Conservation (phyloP, 2,888 invertebrate genomes). For the Scaptomyza flava region DNA sequence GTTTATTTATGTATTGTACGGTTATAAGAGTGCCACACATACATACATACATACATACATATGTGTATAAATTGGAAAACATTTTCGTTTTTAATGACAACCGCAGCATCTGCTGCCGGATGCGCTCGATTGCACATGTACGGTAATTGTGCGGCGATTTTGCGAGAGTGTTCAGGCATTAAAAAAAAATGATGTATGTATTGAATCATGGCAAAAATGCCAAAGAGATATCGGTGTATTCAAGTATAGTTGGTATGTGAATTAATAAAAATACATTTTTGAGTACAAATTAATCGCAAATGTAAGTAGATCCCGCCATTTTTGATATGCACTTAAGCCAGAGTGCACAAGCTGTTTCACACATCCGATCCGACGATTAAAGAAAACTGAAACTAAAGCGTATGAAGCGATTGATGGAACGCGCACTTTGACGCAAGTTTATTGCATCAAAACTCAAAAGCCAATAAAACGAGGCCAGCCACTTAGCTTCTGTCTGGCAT, state of each 20-base stretch:
- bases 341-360: neutral
- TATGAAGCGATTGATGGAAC: slow-evolving; percentile 44
- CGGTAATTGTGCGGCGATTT: slow-evolving; percentile 34
- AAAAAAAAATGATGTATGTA: slow-evolving; percentile 22
- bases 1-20: slow-evolving; percentile 61
- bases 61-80: slow-evolving; percentile 41
- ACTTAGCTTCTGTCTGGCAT: slow-evolving; percentile 44
- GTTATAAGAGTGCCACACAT: neutral
- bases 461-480: slow-evolving; percentile 63
- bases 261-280: slow-evolving; percentile 4
- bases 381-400: slow-evolving; percentile 3
- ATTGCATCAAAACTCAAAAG: slow-evolving; percentile 65
- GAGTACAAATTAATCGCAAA: neutral
- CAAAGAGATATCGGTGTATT: neutral
- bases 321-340: no score
- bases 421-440: slow-evolving; percentile 60
- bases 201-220: slow-evolving; percentile 36
- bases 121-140: slow-evolving; percentile 63
- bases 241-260: slow-evolving; percentile 2
- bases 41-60: neutral
- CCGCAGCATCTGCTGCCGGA: slow-evolving; percentile 70
- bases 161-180: slow-evolving; percentile 38
- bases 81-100: slow-evolving; percentile 63
- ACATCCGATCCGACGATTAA: neutral
- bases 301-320: neutral